Percentiles rank a stretch among this genome's conserved stretches.
Conservation (phyloP, 2,113 vertebrate species). For the Picathartes gymnocephalus region DNA sequence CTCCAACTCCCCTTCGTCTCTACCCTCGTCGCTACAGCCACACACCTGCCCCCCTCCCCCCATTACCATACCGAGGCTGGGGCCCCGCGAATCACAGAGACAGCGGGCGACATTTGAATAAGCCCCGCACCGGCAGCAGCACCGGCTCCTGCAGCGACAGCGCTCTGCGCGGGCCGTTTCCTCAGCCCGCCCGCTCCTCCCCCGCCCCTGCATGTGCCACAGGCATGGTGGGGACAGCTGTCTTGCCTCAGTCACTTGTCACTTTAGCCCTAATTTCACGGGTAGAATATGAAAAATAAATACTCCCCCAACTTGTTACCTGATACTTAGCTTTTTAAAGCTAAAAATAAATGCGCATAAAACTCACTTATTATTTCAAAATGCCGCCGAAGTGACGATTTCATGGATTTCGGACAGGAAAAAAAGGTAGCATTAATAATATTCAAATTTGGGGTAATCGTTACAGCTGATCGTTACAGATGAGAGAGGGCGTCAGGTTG, state of each 20-base stretch:
- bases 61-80: conserved; percentile 65
- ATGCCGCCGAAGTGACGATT: not conserved
- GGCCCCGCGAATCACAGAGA: conserved; percentile 65
- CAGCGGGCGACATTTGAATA: conserved; percentile 66
- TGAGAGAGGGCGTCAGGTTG: not conserved
- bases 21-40: not conserved
- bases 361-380: not conserved
- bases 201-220: not conserved
- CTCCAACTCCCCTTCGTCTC: not conserved
- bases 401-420: not conserved
- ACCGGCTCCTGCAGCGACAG: not conserved
- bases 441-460: not conserved
- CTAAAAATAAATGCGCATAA: conserved; percentile 41
- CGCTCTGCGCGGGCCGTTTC: not conserved
- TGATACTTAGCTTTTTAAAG: conserved; percentile 20
- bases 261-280: conserved; percentile 39
- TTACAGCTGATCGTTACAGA: not conserved
- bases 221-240: not conserved
- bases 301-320: not conserved
- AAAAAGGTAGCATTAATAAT: not conserved
- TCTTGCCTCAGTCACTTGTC: conserved; percentile 19
- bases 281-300: conserved; percentile 52
- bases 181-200: not conserved
- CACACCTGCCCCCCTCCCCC: not conserved
- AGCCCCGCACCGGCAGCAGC: conserved; percentile 29